Conservation (phyloP, 2,797 vertebrate species). For the Silurus lanzhouensis region DNA sequence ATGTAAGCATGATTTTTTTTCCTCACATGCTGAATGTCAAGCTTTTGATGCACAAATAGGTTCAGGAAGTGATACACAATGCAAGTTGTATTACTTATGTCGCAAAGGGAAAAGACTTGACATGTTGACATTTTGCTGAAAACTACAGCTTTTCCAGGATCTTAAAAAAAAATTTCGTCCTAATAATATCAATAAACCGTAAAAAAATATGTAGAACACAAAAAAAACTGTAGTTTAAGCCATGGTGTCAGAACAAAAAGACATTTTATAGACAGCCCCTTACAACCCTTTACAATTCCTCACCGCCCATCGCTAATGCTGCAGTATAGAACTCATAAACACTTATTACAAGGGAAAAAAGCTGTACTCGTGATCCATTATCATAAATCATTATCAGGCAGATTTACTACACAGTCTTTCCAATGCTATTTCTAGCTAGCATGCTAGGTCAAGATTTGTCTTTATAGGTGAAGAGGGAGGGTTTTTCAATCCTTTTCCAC, state of each 20-base stretch:
- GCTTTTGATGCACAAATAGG: neutral
- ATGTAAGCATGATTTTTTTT: neutral
- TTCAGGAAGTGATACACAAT: neutral
- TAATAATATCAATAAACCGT: neutral
- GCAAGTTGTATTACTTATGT: neutral
- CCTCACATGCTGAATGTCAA: neutral
- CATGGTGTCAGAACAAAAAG: neutral
- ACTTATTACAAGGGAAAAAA: neutral
- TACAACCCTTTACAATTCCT: neutral
- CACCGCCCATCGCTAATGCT: neutral
- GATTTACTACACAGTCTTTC: neutral
- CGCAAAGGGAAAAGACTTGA: neutral
- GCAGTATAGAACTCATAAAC: neutral
- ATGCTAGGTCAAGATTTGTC: neutral
- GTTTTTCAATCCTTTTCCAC: neutral
- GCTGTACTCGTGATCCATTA: neutral
- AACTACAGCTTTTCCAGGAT: neutral
- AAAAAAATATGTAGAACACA: neutral
- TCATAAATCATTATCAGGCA: neutral
- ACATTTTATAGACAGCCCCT: neutral
- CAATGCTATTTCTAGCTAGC: neutral
- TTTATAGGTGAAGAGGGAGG: neutral
- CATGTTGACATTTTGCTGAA: neutral
- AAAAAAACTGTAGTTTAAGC: neutral
- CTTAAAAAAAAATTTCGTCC: neutral